Percentiles rank a stretch among this genome's conserved stretches.
These are phyloP conservation scores for Aphaenogaster ashmeadi DNA, from an alignment of 1,140 invertebrate species.

Conservation along the genomic window DNA sequence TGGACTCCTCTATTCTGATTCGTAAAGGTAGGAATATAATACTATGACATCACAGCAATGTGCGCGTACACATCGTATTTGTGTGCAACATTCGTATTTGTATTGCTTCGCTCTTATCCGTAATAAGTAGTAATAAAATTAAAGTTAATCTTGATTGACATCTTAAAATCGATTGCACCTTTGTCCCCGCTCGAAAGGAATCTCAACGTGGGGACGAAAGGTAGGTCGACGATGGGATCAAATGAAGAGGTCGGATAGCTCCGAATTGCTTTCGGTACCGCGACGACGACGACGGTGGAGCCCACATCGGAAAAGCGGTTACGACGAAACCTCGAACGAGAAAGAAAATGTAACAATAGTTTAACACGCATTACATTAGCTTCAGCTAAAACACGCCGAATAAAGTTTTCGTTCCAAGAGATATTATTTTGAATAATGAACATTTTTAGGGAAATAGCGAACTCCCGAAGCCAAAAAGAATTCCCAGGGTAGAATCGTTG, in stretches of 20 bases:
- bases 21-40: conserved; percentile 74
- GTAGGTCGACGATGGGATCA: conserved; percentile 90
- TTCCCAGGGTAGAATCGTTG: conserved; percentile 88
- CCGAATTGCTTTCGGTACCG: conserved; percentile 87
- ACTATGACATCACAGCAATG: background rate
- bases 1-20: conserved; percentile 58
- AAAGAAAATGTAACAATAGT: conserved; percentile 76
- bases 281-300: conserved; percentile 86
- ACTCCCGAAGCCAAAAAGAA: conserved; percentile 83
- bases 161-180: conserved; percentile 18
- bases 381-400: background rate
- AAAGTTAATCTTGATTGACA: background rate
- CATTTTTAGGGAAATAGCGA: conserved; percentile 48
- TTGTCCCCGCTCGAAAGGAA: conserved; percentile 82
- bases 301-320: conserved; percentile 81
- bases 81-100: background rate
- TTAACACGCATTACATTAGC: background rate
- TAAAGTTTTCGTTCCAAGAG: background rate
- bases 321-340: conserved; percentile 70
- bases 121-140: background rate
- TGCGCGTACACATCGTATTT: too few species aligned
- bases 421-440: conserved; percentile 16
- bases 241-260: conserved; percentile 88
- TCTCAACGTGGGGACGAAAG: conserved; percentile 90
- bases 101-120: background rate